These are phyloP conservation scores for Eristalis pertinax DNA, from an alignment of 2,888 invertebrate species.

Conservation along the genomic window DNA sequence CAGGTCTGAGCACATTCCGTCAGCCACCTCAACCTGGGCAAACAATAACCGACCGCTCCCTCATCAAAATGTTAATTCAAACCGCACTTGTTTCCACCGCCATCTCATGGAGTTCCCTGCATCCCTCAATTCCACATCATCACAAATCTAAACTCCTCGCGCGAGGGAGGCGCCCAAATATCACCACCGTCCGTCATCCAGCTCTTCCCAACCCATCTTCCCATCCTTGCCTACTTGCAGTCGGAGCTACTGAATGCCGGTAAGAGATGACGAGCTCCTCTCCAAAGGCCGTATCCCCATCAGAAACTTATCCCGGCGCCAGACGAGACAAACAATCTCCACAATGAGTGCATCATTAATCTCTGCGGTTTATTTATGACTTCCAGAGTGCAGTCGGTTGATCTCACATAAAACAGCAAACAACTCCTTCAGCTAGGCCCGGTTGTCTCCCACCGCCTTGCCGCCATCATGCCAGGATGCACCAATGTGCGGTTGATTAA, in stretches of 20 bases:
- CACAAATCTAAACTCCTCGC: not conserved
- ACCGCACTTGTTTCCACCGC: not conserved
- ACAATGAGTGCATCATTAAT: constrained; percentile 61
- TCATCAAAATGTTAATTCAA: no score
- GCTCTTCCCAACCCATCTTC: not conserved
- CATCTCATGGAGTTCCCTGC: no score
- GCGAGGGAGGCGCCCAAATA: not conserved
- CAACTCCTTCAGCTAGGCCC: constrained; percentile 51
- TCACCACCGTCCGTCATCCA: constrained; percentile 2
- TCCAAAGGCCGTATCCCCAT: constrained; percentile 21
- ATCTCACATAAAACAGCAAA: constrained; percentile 63
- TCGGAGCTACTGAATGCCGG: not conserved
- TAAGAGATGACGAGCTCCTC: no score
- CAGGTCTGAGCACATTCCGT: no score
- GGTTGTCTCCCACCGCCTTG: not conserved
- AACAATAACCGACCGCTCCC: no score
- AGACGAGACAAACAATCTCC: constrained; percentile 49
- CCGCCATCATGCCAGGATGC: no score
- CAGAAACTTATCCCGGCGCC: constrained; percentile 33
- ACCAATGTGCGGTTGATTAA: constrained; percentile 62
- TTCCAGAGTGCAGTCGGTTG: constrained; percentile 55
- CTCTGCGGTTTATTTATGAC: constrained; percentile 71
- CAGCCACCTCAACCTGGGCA: no score
- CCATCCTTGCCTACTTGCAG: constrained; percentile 5
- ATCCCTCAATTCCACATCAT: not conserved